Evolutionary conservation across 2,797 vertebrate genomes (phyloP).

Genomic region (Nothura maculosa): DNA sequence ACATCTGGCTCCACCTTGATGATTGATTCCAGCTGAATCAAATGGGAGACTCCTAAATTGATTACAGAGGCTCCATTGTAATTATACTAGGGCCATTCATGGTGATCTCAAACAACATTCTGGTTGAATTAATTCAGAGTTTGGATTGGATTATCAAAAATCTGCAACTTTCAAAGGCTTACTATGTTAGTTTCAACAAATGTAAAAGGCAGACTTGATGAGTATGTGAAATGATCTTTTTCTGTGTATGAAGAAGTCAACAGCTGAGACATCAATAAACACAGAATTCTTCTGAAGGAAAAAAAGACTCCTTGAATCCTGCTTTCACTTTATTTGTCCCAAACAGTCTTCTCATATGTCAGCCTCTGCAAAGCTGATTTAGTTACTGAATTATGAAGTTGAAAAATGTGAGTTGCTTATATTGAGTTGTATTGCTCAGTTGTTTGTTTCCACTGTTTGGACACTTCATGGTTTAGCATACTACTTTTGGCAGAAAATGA

Average conservation of each 20-base stretch:
- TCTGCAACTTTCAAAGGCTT: not conserved
- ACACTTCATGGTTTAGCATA: not conserved
- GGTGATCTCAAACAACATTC: not conserved
- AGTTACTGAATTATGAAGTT: not conserved
- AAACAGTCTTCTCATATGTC: not conserved
- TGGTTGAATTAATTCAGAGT: conserved; percentile 25
- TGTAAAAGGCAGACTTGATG: not conserved
- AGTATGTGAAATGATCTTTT: not conserved
- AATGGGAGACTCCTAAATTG: not conserved
- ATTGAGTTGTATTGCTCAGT: not conserved
- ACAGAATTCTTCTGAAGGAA: not conserved
- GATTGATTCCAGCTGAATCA: not conserved
- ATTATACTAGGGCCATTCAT: not conserved
- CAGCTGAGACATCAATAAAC: not conserved
- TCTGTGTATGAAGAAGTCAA: not conserved
- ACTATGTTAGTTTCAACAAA: not conserved
- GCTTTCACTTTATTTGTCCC: not conserved
- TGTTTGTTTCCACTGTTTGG: not conserved
- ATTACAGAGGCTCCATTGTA: conserved; percentile 19
- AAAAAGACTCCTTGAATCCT: not conserved
- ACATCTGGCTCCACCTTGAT: not conserved
- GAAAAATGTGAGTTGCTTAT: not conserved
- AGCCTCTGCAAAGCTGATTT: not conserved
- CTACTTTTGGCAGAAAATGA: not conserved
- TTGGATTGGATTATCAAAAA: conserved; percentile 46